phyloP scores from a whole-genome alignment of 2,797 vertebrate genomes.

The Anableps anableps region DNA sequence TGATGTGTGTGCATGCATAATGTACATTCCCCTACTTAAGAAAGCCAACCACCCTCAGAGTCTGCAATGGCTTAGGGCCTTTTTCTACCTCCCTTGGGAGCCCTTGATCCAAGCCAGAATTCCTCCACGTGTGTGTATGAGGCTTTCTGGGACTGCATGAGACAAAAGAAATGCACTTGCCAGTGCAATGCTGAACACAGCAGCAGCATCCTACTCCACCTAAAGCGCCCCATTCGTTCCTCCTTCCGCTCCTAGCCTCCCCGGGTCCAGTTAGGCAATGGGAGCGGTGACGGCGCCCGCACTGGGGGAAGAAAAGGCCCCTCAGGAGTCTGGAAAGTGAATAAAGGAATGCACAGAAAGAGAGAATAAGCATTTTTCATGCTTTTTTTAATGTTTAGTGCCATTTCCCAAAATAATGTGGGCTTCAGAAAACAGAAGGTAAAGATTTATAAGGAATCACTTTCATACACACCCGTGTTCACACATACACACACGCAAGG shows the following conservation, averaged over 20 bases:
- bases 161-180: constrained; percentile 83
- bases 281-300: constrained; percentile 63
- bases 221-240: constrained; percentile 76
- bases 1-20: constrained; percentile 26
- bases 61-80: constrained; percentile 76
- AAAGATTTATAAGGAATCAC: constrained; percentile 90
- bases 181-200: constrained; percentile 76
- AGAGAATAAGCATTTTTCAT: constrained; percentile 85
- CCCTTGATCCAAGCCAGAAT: constrained; percentile 80
- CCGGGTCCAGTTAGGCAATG: constrained; percentile 71
- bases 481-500: constrained; percentile 31
- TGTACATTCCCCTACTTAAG: constrained; percentile 69
- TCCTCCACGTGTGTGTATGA: constrained; percentile 77
- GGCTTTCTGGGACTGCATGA: constrained; percentile 73
- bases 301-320: constrained; percentile 84
- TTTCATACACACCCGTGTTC: constrained; percentile 32
- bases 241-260: constrained; percentile 66
- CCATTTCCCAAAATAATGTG: constrained; percentile 94
- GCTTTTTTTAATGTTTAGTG: constrained; percentile 83
- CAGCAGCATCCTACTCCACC: constrained; percentile 68
- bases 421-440: constrained; percentile 88
- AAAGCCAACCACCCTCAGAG: constrained; percentile 74
- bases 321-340: constrained; percentile 94
- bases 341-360: constrained; percentile 87
- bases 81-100: constrained; percentile 72